These are phyloP conservation scores for Metridium senile DNA, from an alignment of 92 coral and sea anemone genomes.

Conservation along the genomic window DNA sequence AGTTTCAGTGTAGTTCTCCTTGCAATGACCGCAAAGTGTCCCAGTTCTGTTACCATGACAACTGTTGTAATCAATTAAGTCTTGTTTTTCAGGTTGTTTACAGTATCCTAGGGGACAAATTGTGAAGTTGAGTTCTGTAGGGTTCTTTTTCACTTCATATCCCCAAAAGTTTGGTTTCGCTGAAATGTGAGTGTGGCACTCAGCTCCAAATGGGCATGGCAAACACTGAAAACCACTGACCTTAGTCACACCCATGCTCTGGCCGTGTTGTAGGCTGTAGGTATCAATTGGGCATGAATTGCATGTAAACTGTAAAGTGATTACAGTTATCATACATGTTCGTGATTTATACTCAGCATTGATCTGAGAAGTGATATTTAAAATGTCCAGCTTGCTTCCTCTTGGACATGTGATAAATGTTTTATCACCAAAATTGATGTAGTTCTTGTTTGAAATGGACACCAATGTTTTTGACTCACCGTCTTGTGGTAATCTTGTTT, in stretches of 20 bases:
- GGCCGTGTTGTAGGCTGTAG: slow-evolving; percentile 71
- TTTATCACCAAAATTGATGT: slow-evolving; percentile 28
- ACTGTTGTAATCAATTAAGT: slow-evolving; percentile 46
- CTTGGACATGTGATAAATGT: slow-evolving; percentile 46
- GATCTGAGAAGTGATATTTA: slow-evolving; percentile 36
- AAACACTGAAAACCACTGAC: slow-evolving; percentile 54
- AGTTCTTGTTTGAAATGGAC: slow-evolving; percentile 51
- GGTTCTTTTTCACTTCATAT: slow-evolving; percentile 31
- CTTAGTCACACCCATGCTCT: slow-evolving; percentile 23
- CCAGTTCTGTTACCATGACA: slow-evolving; percentile 84
- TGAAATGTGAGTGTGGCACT: slow-evolving; percentile 47
- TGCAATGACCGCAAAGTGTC: slow-evolving; percentile 77
- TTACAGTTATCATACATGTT: slow-evolving; percentile 20
- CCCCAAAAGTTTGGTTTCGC: slow-evolving; percentile 83
- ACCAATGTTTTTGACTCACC: slow-evolving; percentile 34
- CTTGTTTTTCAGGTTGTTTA: slow-evolving; percentile 20
- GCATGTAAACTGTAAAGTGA: slow-evolving; percentile 43
- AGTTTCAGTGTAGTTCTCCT: slow-evolving; percentile 66
- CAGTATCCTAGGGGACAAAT: slow-evolving; percentile 81
- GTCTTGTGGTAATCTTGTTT: neutral
- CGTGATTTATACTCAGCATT: neutral
- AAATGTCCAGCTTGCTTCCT: slow-evolving; percentile 42
- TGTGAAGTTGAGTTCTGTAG: slow-evolving; percentile 51
- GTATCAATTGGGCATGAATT: slow-evolving; percentile 43
- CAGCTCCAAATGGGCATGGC: slow-evolving; percentile 85